Percentiles rank a stretch among this genome's conserved stretches.
phyloP scores from a whole-genome alignment of 1,140 invertebrate species.

The Cotesia chilonis region DNA sequence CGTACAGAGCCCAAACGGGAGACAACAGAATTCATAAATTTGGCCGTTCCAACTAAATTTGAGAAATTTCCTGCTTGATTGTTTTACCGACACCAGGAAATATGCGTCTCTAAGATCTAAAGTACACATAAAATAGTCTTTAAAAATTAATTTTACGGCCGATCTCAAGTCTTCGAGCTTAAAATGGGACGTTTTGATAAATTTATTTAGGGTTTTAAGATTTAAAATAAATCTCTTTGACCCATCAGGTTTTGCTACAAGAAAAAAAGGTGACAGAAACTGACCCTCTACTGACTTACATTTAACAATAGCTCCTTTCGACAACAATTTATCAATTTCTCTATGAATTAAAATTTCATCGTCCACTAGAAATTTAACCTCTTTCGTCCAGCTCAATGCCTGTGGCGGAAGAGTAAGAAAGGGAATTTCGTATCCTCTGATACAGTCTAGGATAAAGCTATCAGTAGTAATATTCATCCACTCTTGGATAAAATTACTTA shows the following conservation, averaged over 20 bases:
- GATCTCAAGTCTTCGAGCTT: background rate
- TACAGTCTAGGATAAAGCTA: background rate
- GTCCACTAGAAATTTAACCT: background rate
- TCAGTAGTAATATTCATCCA: background rate
- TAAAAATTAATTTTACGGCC: background rate
- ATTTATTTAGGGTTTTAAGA: background rate
- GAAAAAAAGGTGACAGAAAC: background rate
- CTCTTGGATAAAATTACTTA: conserved; percentile 17
- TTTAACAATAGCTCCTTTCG: conserved; percentile 5
- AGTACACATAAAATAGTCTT: background rate
- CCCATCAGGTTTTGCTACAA: background rate
- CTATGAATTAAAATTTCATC: background rate
- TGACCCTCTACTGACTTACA: conserved; percentile 12
- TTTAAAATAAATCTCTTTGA: conserved; percentile 5
- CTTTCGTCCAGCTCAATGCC: conserved; percentile 1
- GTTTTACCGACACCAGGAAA: background rate
- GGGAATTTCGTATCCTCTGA: conserved; percentile 1
- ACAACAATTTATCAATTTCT: background rate
- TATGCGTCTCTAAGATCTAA: background rate
- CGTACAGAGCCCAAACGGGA: no score
- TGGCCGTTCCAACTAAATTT: no score
- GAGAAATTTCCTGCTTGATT: background rate
- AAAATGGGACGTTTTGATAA: background rate
- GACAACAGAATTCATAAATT: no score
- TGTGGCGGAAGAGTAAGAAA: conserved; percentile 4